Base-by-base conservation (phyloP, 2,113 vertebrate genomes). In the Paedocypris sp. region DNA sequence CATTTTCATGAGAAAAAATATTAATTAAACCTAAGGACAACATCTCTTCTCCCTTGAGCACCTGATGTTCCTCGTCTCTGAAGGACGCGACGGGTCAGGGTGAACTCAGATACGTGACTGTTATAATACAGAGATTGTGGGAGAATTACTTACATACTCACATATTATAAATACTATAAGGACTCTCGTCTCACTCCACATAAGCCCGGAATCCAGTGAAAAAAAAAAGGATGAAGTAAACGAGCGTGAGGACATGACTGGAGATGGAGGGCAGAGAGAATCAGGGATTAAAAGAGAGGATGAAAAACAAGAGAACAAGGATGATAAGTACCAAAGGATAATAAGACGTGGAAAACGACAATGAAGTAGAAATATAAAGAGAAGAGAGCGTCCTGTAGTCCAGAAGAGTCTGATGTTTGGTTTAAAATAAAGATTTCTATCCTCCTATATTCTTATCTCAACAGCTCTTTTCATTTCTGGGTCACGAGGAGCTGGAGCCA, bases 131-230 rank as follows among this genome's bases (percentile, higher is more conserved):
- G n/a, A 26, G 6, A 13, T 51, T 45, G 28, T 20, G 32, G 25
- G 8, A 7, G 58, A 42, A 56, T 8, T 31, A 56, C 36, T 42
- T 48, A 22, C 39, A 7, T 58, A 64, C 16, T 47, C 31, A 33
- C 25, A 3, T 36, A 9, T 59, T 64, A 38, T 52, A 12, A n/a
- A n/a, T n/a, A n/a, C n/a, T n/a, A n/a, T n/a, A n/a, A n/a, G n/a
- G 5, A 41, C 22, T 56, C 52, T 10, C 2, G 23, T 11, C 12
- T 58, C 25, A 58, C 25, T 39, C 26, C 25, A 58, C 6, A 36
- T 67, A 67, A 67, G 48, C 64, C 49, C 41, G 23, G 13, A 43
- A 56, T 46, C 50, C 41, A 39, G 19, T 41, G 16, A 53, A 42
- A 1, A 22, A 62, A 11, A 60, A 45, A 19, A 36, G 10, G n/a